phyloP scores from a whole-genome alignment of 2,113 vertebrate genomes.

The Amphiprion percula region DNA sequence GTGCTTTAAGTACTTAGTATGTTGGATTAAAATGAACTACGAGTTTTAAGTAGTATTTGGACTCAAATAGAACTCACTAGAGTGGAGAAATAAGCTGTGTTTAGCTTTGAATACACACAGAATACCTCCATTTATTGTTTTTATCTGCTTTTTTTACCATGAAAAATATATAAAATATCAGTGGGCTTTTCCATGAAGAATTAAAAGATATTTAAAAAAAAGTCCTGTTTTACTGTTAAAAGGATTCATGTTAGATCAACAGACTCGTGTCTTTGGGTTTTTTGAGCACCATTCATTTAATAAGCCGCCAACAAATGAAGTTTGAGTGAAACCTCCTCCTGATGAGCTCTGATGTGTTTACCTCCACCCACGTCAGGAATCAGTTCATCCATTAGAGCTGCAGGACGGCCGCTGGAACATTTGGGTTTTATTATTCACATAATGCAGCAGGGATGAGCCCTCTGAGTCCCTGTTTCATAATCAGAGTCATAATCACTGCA shows the following conservation, averaged over 20 bases:
- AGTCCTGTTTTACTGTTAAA: too few species aligned
- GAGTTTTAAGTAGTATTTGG: too few species aligned
- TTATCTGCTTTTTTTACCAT: too few species aligned
- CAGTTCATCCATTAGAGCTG: slow-evolving; percentile 45
- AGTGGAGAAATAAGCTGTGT: background rate
- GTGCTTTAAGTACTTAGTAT: background rate
- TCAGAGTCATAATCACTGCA: slow-evolving; percentile 45
- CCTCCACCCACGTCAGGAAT: slow-evolving; percentile 48
- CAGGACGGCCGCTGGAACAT: slow-evolving; percentile 14
- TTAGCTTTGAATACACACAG: background rate
- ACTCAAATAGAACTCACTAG: too few species aligned
- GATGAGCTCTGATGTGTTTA: slow-evolving; percentile 16
- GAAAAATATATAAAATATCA: background rate
- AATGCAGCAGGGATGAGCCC: slow-evolving; percentile 54
- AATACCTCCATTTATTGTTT: background rate
- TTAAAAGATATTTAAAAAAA: background rate
- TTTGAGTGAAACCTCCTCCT: slow-evolving; percentile 14
- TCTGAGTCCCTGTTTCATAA: slow-evolving; percentile 70
- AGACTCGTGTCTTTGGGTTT: background rate
- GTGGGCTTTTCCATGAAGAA: background rate
- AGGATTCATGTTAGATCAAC: background rate
- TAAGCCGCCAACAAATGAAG: slow-evolving; percentile 38
- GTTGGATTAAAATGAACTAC: too few species aligned
- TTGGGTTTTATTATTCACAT: slow-evolving; percentile 67
- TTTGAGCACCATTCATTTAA: slow-evolving; percentile 25